These are phyloP conservation scores for Neodiprion lecontei DNA, from an alignment of 1,140 invertebrate species.

Conservation along the genomic window DNA sequence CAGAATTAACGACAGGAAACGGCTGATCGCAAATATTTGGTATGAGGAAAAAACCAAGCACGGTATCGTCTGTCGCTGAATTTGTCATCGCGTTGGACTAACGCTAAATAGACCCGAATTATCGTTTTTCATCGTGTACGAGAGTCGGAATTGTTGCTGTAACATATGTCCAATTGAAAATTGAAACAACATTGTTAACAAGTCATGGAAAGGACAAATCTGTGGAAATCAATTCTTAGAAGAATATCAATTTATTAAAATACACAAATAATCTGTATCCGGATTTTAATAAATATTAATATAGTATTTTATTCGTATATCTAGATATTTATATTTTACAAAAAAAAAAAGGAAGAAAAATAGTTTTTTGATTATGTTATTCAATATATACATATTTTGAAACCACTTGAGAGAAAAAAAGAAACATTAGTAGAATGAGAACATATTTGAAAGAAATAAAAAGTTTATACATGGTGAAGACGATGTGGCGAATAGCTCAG, in stretches of 20 bases:
- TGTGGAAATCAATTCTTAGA: background rate
- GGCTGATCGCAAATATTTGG: background rate
- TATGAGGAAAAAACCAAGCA: too few species aligned
- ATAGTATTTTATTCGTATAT: background rate
- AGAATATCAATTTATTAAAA: conserved; percentile 5
- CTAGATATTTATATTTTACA: background rate
- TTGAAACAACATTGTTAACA: too few species aligned
- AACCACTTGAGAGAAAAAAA: background rate
- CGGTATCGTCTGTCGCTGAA: background rate
- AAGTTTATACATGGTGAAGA: too few species aligned
- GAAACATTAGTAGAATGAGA: background rate
- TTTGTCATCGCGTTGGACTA: background rate
- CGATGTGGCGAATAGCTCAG: too few species aligned
- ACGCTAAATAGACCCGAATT: too few species aligned
- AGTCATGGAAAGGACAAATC: too few species aligned
- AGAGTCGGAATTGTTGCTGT: too few species aligned
- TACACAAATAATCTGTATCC: background rate
- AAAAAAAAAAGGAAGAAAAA: background rate
- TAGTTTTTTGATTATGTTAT: background rate
- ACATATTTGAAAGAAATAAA: background rate
- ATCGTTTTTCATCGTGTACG: too few species aligned
- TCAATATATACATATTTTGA: background rate
- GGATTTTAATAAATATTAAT: background rate
- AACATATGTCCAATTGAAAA: too few species aligned
- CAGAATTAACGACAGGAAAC: background rate